Conservation (phyloP, 2,888 invertebrate species). For the Cartodere bifasciata region DNA sequence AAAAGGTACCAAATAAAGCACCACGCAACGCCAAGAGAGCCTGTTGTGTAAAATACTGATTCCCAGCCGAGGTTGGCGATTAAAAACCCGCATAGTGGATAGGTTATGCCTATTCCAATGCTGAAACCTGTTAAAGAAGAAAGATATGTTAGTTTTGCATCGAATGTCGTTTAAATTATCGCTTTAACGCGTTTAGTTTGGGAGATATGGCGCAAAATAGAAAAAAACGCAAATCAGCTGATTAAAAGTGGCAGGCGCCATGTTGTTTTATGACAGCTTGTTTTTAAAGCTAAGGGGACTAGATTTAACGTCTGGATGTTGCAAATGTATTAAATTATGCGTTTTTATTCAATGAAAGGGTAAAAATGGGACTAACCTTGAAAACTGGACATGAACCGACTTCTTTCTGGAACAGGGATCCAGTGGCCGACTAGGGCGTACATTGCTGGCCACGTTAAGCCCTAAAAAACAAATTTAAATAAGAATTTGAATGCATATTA, state of each 20-base stretch:
- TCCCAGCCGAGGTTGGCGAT: constrained; percentile 56
- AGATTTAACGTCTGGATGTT: no score
- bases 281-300: no score
- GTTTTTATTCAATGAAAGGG: constrained; percentile 1
- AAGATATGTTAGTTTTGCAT: no score
- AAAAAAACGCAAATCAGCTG: no score
- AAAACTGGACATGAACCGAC: constrained; percentile 63
- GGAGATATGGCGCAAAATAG: no score
- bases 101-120: constrained; percentile 59
- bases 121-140: constrained; percentile 64
- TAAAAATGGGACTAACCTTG: constrained; percentile 37
- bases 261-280: no score
- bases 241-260: no score
- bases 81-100: constrained; percentile 56
- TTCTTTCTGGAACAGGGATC: constrained; percentile 58
- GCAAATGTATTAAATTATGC: neutral
- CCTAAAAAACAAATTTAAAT: constrained; percentile 35
- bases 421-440: constrained; percentile 59
- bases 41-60: constrained; percentile 57
- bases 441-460: constrained; percentile 65
- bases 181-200: no score
- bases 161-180: no score
- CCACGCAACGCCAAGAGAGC: constrained; percentile 47
- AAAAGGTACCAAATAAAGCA: constrained; percentile 55
- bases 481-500: no score